A percentile compares a stretch with the other conserved stretches of the same genome.
Conservation (phyloP, 2,797 vertebrate genomes). For the Oreortyx pictus region DNA sequence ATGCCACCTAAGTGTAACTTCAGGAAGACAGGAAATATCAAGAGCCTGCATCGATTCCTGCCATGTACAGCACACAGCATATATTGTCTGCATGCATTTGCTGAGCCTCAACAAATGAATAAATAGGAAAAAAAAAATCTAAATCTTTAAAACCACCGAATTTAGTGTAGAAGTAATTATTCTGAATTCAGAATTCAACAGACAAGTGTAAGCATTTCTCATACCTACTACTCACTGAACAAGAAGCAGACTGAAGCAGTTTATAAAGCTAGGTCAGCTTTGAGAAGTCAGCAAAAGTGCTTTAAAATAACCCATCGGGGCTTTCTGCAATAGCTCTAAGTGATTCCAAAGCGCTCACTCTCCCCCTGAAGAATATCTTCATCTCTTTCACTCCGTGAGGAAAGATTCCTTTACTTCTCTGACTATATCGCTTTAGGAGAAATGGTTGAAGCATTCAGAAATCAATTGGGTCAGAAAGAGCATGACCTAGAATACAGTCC, state of each 20-base stretch:
- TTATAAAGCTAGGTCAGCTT: constrained; percentile 8
- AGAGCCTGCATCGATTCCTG: background rate
- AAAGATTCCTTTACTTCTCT: background rate
- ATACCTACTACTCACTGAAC: background rate
- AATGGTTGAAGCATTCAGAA: background rate
- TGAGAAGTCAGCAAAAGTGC: background rate
- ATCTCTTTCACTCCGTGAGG: background rate
- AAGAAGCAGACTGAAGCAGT: background rate
- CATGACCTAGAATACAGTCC: background rate
- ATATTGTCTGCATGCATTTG: background rate
- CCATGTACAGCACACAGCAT: background rate
- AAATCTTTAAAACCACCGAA: background rate
- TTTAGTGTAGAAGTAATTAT: background rate
- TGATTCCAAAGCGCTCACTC: background rate
- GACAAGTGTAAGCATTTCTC: background rate
- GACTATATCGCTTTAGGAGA: background rate
- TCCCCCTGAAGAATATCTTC: background rate
- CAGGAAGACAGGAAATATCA: background rate
- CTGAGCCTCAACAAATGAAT: background rate
- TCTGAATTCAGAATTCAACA: background rate
- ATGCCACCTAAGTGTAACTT: background rate
- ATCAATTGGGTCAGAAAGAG: background rate
- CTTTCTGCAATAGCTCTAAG: background rate
- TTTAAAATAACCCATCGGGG: background rate
- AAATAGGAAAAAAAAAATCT: background rate